Evolutionary conservation across 1,140 invertebrate genomes (phyloP), one percentile per base, ranked within the genome.

Genomic region (Drosophila oshimai): DNA sequence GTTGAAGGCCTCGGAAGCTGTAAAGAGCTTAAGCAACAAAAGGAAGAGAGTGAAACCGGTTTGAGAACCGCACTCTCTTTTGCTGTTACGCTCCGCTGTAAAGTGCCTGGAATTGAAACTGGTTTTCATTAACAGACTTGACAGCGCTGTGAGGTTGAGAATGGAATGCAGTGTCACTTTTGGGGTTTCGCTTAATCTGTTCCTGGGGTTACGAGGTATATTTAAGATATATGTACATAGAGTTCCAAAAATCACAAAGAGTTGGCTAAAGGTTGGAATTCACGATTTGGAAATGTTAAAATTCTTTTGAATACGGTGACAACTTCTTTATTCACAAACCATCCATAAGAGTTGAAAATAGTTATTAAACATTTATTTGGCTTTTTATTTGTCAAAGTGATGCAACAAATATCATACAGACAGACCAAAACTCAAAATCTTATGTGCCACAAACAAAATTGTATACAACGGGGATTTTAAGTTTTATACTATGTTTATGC

Each of bases 151-250:
- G 62, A 58, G 53, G 65, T 71, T 45, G 17, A 17, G 24, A 22
- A 13, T 67, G 60, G 53, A 71, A 60, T 71, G 28, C 26, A 29
- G 9, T 31, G 9, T 31, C 55, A 65, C n/a, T 65, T 64, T 2
- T 50, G 17, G 10, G 68, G 54, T 53, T 62, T 65, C 57, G 12
- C 33, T 24, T 67, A 34, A 49, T 39, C 51, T 45, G 42, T 17
- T 24, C 28, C 54, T 12, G 10, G 6, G 10, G 34, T 26, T 2
- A 18, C 9, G n/a, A 22, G 10, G 20, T 24, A n/a, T 9, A 20
- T 18, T 33, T 47, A 9, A 10, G 45, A 6, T n/a, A n/a, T n/a
- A n/a, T n/a, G n/a, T n/a, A n/a, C n/a, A n/a, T n/a, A n/a, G n/a
- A n/a, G n/a, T n/a, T n/a, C n/a, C n/a, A n/a, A n/a, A 41, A 57